phyloP scores from a whole-genome alignment of 2,888 invertebrate genomes.

The Aquatica leii region DNA sequence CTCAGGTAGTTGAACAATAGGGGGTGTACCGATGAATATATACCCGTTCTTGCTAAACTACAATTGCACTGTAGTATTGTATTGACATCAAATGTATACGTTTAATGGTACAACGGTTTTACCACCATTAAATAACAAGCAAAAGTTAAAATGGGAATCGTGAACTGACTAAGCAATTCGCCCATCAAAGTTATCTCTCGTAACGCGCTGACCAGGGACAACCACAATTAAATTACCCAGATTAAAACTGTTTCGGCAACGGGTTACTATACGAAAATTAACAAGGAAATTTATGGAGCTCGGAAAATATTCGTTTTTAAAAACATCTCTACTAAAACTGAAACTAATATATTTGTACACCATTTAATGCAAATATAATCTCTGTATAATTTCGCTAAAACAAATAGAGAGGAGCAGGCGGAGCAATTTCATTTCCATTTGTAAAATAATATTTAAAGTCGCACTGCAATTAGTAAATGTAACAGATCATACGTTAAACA shows the following conservation, averaged over 20 bases:
- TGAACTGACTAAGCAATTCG: constrained; percentile 30
- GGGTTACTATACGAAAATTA: constrained; percentile 26
- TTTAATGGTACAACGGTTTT: constrained; percentile 11
- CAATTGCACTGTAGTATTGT: constrained; percentile 8
- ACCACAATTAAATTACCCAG: constrained; percentile 32
- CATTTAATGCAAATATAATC: constrained; percentile 3
- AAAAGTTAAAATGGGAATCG: constrained; percentile 20
- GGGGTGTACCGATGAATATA: constrained; percentile 31
- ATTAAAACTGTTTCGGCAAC: constrained; percentile 33
- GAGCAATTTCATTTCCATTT: no score
- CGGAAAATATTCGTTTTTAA: no score
- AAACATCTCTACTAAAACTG: no score
- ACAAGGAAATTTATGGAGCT: constrained; percentile 24
- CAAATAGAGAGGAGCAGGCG: neutral
- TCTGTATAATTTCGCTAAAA: neutral
- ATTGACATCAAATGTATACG: neutral
- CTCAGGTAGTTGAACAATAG: constrained; percentile 37
- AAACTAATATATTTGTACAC: neutral
- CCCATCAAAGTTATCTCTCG: constrained; percentile 36
- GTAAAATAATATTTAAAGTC: no score
- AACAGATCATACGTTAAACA: no score
- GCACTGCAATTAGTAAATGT: no score
- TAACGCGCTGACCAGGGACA: constrained; percentile 28
- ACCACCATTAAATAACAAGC: constrained; percentile 9
- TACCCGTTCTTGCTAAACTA: constrained; percentile 16